These are phyloP conservation scores for Trichonephila clavipes DNA, from an alignment of 1,140 invertebrate species.

Conservation along the genomic window DNA sequence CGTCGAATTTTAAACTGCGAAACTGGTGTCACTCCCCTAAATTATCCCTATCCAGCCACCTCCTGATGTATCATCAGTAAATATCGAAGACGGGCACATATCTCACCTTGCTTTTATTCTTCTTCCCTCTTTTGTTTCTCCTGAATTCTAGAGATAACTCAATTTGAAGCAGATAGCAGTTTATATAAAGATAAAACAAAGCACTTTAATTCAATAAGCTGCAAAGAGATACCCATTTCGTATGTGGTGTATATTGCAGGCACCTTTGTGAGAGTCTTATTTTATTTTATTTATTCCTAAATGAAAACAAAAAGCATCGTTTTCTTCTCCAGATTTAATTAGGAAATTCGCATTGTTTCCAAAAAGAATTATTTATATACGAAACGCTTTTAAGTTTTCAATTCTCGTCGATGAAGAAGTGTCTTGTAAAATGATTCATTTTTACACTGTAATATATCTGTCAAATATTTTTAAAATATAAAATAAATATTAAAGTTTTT, in stretches of 20 bases:
- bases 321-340: too few species aligned
- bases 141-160: slow-evolving; percentile 25
- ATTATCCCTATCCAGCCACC: background rate
- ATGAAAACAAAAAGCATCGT: too few species aligned
- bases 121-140: background rate
- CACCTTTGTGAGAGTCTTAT: background rate
- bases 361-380: too few species aligned
- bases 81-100: slow-evolving; percentile 7
- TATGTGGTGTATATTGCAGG: background rate
- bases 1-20: slow-evolving; percentile 32
- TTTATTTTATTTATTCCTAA: too few species aligned
- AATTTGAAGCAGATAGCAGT: slow-evolving; percentile 46
- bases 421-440: too few species aligned
- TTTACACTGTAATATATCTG: too few species aligned
- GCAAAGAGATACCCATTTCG: background rate
- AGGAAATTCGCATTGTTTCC: too few species aligned
- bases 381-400: too few species aligned
- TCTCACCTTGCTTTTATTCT: background rate
- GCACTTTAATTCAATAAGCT: background rate
- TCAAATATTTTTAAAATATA: too few species aligned
- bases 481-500: too few species aligned
- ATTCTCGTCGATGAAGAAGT: too few species aligned
- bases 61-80: background rate
- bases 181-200: background rate
- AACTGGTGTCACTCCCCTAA: slow-evolving; percentile 10